Evolutionary conservation across 2,888 invertebrate species (phyloP).

Genomic region (Disparrhopalites patrizii): DNA sequence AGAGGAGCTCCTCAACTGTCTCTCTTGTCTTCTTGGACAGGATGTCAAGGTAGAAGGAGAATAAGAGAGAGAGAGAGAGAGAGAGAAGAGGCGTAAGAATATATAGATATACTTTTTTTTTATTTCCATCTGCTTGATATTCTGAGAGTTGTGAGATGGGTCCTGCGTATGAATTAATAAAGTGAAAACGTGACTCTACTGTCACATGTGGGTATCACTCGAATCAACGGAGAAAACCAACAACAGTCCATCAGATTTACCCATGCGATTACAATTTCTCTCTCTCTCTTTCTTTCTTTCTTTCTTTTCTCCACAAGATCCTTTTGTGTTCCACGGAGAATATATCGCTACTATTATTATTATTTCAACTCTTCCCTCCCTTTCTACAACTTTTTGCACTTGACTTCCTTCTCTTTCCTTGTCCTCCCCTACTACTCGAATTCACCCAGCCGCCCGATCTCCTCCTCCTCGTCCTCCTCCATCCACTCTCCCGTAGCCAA

Average conservation of each 20-base stretch:
- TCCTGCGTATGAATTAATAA: slow-evolving; percentile 38
- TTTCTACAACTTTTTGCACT: too few relatives aligned
- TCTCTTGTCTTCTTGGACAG: slow-evolving; percentile 25
- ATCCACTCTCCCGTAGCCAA: too few relatives aligned
- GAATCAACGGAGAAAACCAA: slow-evolving; percentile 18
- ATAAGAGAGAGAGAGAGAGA: too few relatives aligned
- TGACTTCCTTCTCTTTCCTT: neutral
- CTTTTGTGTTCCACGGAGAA: too few relatives aligned
- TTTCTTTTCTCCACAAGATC: neutral
- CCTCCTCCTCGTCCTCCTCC: neutral
- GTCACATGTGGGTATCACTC: slow-evolving; percentile 30
- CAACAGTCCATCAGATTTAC: slow-evolving; percentile 26
- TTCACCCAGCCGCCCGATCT: neutral
- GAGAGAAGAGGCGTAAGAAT: too few relatives aligned
- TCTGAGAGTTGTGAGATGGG: slow-evolving; percentile 28
- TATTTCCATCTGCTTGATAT: slow-evolving; percentile 35
- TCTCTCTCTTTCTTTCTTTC: neutral
- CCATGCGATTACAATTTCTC: slow-evolving; percentile 12
- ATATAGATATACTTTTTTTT: too few relatives aligned
- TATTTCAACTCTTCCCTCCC: neutral
- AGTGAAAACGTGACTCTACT: slow-evolving; percentile 38
- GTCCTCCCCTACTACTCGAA: neutral
- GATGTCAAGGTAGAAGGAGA: slow-evolving; percentile 27
- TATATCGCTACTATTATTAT: too few relatives aligned
- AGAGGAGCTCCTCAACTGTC: slow-evolving; percentile 10